Percentiles rank a stretch among this genome's conserved stretches.
phyloP scores from a whole-genome alignment of 2,113 vertebrate genomes.

The Manacus vitellinus region DNA sequence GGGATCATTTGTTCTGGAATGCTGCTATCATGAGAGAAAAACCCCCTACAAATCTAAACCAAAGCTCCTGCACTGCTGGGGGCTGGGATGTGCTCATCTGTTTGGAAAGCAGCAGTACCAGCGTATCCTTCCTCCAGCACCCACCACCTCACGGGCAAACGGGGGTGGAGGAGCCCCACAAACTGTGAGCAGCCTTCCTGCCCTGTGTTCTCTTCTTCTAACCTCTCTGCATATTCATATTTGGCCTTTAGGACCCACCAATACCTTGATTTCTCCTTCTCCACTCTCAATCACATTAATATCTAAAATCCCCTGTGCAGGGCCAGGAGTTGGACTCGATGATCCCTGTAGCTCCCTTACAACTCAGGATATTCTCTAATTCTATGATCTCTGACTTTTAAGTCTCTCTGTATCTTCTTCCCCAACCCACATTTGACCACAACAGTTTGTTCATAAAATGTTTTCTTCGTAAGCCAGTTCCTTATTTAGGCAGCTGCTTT shows the following conservation, averaged over 20 bases:
- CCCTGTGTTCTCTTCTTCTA: background rate
- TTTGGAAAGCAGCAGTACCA: background rate
- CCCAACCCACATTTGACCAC: background rate
- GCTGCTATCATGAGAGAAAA: background rate
- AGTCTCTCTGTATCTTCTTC: background rate
- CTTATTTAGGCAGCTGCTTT: constrained; percentile 23
- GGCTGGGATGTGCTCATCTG: background rate
- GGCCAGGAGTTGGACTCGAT: background rate
- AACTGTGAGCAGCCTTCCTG: background rate
- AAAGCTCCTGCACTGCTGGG: background rate
- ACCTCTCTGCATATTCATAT: background rate
- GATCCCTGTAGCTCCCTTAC: background rate
- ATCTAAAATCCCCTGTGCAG: background rate
- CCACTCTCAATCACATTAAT: background rate
- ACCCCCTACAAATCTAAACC: background rate
- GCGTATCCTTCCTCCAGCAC: fast-evolving
- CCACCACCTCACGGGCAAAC: background rate
- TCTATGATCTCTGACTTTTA: background rate
- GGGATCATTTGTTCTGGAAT: background rate
- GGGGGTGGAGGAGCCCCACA: background rate
- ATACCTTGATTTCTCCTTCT: background rate
- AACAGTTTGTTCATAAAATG: background rate
- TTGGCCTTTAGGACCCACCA: background rate
- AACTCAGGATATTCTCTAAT: background rate
- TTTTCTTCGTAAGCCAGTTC: background rate